Evolutionary conservation across 1,140 invertebrate genomes (phyloP).

Genomic region (Cyclargus thomasi): DNA sequence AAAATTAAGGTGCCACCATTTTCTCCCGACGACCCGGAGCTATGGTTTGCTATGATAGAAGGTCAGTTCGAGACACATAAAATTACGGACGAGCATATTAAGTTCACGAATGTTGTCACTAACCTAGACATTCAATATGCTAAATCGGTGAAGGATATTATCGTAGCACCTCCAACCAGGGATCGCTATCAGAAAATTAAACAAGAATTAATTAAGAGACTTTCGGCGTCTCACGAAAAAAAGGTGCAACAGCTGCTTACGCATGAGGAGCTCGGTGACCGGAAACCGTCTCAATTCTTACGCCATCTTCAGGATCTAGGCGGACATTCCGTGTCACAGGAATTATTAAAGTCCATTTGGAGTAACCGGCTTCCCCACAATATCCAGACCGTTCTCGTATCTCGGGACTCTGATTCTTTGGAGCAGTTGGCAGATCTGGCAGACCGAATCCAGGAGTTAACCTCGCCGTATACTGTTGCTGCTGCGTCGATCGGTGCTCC

Average conservation of each 20-base stretch:
- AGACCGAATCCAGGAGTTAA: constrained; percentile 25
- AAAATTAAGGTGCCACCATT: background rate
- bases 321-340: background rate
- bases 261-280: no score
- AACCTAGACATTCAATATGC: background rate
- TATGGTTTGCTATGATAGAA: no score
- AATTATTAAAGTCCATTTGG: no score
- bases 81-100: no score
- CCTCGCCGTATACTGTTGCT: constrained; percentile 21
- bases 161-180: background rate
- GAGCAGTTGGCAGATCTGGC: constrained; percentile 25
- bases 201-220: background rate
- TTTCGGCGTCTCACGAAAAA: background rate
- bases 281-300: background rate
- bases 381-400: constrained; percentile 23
- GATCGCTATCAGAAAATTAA: background rate
- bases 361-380: background rate
- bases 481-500: background rate
- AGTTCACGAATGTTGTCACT: background rate
- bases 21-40: background rate
- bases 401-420: constrained; percentile 20
- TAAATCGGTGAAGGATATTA: background rate
- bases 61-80: no score
- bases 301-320: background rate
- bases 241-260: no score